phyloP scores from a whole-genome alignment of 2,888 invertebrate genomes.

The Drosophila dives region DNA sequence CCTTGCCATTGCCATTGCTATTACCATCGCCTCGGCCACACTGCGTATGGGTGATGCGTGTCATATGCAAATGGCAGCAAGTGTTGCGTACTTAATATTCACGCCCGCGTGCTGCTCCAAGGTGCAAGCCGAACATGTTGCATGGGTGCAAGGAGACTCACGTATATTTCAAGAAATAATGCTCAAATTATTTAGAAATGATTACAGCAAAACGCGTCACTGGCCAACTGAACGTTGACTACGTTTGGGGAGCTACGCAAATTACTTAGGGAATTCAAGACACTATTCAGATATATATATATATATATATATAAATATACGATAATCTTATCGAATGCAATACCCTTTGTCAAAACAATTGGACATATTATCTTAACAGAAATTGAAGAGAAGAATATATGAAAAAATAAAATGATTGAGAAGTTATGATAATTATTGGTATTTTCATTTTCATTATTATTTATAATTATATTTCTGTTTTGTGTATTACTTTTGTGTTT shows the following conservation, averaged over 20 bases:
- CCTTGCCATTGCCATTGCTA: conserved; percentile 10
- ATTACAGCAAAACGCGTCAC: not conserved
- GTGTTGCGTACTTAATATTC: conserved; percentile 42
- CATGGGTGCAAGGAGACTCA: not conserved
- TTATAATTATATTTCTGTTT: not conserved
- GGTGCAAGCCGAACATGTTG: conserved; percentile 10
- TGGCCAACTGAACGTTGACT: not conserved
- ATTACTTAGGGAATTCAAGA: not conserved
- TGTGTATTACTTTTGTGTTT: not conserved
- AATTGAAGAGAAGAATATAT: not conserved
- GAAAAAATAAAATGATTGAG: too few relatives aligned
- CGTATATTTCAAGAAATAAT: conserved; percentile 2
- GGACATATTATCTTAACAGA: not conserved
- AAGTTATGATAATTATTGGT: too few relatives aligned
- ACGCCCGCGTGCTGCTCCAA: not conserved
- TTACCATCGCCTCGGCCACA: conserved; percentile 30
- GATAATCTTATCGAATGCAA: not conserved
- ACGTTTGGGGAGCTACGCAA: not conserved
- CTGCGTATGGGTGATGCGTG: conserved; percentile 64
- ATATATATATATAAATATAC: too few relatives aligned
- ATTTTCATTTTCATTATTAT: too few relatives aligned
- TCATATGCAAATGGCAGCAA: conserved; percentile 62
- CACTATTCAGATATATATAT: not conserved
- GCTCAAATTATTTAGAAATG: conserved; percentile 2
- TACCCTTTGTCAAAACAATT: not conserved